Conservation (phyloP, 2,888 invertebrate species). For the Lumbricus terrestris region DNA sequence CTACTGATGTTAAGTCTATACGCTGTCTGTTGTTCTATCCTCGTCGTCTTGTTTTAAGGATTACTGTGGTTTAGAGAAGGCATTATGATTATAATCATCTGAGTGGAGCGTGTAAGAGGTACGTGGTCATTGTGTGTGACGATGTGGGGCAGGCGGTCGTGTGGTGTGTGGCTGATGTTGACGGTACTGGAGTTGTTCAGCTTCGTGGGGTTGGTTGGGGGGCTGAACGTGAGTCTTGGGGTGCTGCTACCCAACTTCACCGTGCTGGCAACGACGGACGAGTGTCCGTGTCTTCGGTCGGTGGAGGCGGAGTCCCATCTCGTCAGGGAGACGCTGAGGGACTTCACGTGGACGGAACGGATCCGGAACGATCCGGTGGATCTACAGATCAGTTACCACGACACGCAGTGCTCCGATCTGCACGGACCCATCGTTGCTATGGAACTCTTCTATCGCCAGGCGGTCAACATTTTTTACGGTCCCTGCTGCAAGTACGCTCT, state of each 20-base stretch:
- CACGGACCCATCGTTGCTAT: slow-evolving; percentile 49
- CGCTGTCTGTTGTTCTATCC: neutral
- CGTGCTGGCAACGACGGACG: neutral
- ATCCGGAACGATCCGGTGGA: neutral
- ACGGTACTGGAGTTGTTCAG: neutral
- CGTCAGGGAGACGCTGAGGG: neutral
- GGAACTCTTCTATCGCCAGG: slow-evolving; percentile 44
- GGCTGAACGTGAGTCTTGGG: neutral
- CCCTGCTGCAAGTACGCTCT: slow-evolving; percentile 67
- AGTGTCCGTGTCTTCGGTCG: neutral
- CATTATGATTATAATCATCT: no score
- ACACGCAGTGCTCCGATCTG: slow-evolving; percentile 50
- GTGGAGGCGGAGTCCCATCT: neutral
- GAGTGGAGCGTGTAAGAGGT: neutral
- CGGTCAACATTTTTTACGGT: slow-evolving; percentile 51
- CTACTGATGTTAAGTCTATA: neutral
- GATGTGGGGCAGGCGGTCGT: neutral
- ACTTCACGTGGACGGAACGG: neutral
- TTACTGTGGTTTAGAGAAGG: neutral
- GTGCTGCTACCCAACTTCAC: neutral
- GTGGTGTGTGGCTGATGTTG: neutral
- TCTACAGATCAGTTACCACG: slow-evolving; percentile 24
- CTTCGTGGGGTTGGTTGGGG: neutral
- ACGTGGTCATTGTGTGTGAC: neutral
- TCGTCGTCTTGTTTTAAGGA: neutral